Base-by-base conservation (phyloP, 2,888 invertebrate genomes). In the Bibio marci region DNA sequence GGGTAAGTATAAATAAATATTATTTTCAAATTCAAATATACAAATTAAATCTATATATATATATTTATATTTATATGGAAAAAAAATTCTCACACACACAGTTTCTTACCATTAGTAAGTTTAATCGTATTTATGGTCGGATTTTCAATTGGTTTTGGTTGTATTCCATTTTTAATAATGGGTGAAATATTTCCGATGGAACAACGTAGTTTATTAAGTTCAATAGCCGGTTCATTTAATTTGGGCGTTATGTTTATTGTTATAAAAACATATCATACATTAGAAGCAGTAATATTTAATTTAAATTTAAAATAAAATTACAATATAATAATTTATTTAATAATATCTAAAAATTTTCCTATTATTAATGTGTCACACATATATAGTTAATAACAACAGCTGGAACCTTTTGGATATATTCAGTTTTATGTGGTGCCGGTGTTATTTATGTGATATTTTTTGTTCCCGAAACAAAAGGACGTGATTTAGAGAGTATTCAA, bases 391-490 rank as follows among this genome's bases (percentile, higher is more conserved):
- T 70, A 30, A 66, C 69, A 3, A 62, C 65, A 27, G 67, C 69
- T 2, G 69, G 69, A 2, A 67, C 68, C 8, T 70, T 70, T 52
- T 69, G 68, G 68, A 59, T 69, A 60, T 70, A 70, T 51, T 54
- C 69, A 0, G 54, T 59, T 35, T 66, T 68, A 50, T 69, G 67
- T 45, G 62, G 59, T 0, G 2, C 62, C 6, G 67, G 68, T 1
- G 68, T 69, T 49, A 51, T 69, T 46, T 70, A 70, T 51, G 70
- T 70, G 1, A 48, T 65, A 4, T 59, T 65, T 44, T 54, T 59
- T 41, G 69, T 77, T 0, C 78, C 77, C 0, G 78, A 78, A 56
- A 78, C 78, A 1, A 77, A 76, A 51, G 76, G 76, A n/a, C 74
- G 72, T 51, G 70, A 73, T 1, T 60, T 77, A 11, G 72, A 73